These are phyloP conservation scores for Bostrychus sinensis DNA, from an alignment of 2,113 vertebrate species.

Conservation along the genomic window DNA sequence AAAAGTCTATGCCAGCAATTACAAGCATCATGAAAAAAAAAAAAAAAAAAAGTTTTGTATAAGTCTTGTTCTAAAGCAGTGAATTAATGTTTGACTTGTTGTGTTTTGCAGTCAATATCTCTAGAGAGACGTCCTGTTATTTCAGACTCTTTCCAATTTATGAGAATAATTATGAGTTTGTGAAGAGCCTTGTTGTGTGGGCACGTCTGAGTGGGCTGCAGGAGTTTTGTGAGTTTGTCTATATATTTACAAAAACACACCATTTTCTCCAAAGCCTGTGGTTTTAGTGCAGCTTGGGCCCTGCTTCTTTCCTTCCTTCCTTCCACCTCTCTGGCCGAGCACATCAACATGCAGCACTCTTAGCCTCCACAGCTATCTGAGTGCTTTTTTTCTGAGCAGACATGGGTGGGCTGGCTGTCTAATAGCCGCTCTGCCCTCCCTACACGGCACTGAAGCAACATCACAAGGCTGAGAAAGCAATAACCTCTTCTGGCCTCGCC, in stretches of 20 bases:
- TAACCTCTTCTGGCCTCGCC: constrained; percentile 30
- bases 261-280: neutral
- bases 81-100: neutral
- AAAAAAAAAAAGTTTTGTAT: too few species aligned
- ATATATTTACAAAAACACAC: neutral
- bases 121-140: neutral
- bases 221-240: too few species aligned
- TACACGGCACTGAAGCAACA: constrained; percentile 35
- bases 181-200: neutral
- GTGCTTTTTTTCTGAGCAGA: constrained; percentile 33
- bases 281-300: constrained; percentile 1
- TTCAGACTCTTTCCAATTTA: neutral
- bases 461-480: constrained; percentile 46
- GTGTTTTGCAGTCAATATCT: neutral
- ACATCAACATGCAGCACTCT: constrained; percentile 44
- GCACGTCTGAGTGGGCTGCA: neutral
- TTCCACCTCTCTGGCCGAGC: constrained; percentile 12
- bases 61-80: neutral
- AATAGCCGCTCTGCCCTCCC: constrained; percentile 38
- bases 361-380: constrained; percentile 40
- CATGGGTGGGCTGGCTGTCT: constrained; percentile 35
- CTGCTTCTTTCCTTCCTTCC: constrained; percentile 20
- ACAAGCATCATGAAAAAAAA: too few species aligned
- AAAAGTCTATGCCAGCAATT: too few species aligned
- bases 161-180: constrained; percentile 8